Evolutionary conservation across 2,888 invertebrate genomes (phyloP).

Genomic region (Drosophila helvetica): DNA sequence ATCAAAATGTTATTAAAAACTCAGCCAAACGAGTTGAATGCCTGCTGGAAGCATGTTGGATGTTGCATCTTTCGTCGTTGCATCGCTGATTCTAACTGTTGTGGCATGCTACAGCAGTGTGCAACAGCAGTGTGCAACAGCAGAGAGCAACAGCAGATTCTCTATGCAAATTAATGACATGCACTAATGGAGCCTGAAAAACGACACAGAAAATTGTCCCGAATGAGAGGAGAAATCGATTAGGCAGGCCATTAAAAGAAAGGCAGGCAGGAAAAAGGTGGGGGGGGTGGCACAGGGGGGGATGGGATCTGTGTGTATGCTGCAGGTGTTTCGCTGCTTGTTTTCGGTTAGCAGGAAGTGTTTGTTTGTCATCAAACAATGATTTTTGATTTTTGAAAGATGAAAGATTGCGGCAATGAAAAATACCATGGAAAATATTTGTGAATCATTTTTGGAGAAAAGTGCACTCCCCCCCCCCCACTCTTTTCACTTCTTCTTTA

Average conservation of each 20-base stretch:
- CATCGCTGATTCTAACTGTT: constrained; percentile 51
- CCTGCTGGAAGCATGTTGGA: constrained; percentile 7
- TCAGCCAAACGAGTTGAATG: background rate
- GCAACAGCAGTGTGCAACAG: too few species aligned
- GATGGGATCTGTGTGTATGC: too few species aligned
- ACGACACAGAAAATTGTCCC: constrained; percentile 23
- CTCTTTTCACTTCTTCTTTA: constrained; percentile 28
- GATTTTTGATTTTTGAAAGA: constrained; percentile 17
- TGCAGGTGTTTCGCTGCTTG: constrained; percentile 4
- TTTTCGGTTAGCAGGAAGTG: constrained; percentile 6
- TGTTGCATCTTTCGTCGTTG: background rate
- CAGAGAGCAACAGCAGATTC: constrained; percentile 60
- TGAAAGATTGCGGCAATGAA: constrained; percentile 51
- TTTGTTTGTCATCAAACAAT: background rate
- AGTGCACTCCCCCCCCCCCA: constrained; percentile 15
- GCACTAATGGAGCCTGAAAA: constrained; percentile 67
- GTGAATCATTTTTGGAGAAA: constrained; percentile 46
- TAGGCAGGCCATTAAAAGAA: constrained; percentile 6
- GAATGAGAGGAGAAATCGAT: constrained; percentile 26
- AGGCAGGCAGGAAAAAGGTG: background rate
- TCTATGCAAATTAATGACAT: constrained; percentile 73
- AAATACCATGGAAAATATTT: constrained; percentile 54
- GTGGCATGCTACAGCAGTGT: constrained; percentile 28
- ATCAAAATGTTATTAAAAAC: constrained; percentile 65
- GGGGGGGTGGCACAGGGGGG: too few species aligned